Evolutionary conservation across 2,797 vertebrate genomes (phyloP), one percentile per base, ranked within the genome.

Genomic region (Centroberyx gerrardi): DNA sequence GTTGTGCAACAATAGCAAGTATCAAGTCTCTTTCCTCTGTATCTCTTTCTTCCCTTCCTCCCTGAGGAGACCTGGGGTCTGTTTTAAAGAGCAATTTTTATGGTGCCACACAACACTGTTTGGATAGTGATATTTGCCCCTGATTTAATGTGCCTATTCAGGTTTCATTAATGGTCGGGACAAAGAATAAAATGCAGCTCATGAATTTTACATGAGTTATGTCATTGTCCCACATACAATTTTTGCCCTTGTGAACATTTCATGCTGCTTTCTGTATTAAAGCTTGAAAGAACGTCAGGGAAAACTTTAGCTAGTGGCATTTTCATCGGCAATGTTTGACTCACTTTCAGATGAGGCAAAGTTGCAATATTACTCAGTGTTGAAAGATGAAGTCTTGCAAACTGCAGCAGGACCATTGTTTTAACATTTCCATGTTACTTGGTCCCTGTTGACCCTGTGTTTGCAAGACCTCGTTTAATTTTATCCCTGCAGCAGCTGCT

Each of bases 161-260:
- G 62, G 27, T 78, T 81, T 73, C 61, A 63, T 67, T 68, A 72
- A 65, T 17, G 0, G 18, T 17, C 1, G 0, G 56, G 15, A 36
- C 36, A 55, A 40, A 68, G 38, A 53, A 58, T 52, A 2, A 59
- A 72, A 64, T 44, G 54, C 58, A 62, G 28, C 49, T 76, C n/a
- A 68, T 83, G 62, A 18, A 79, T 76, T 83, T 74, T 33, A 63
- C 72, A 76, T 72, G 2, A 66, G 63, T 8, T 40, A 18, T 66
- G 15, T 74, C 8, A n/a, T 70, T 63, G 17, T 55, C 10, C 22
- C 42, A 36, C 62, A 65, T 28, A 62, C 63, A 55, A 56, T 54
- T 28, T 27, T 28, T 15, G 29, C 54, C 54, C 29, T 56, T 31
- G 5, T 2, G 13, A 31, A 33, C 18, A 60, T 53, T 73, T 49